Evolutionary conservation across 2,888 invertebrate genomes (phyloP), one percentile per base, ranked within the genome.

Genomic region (Phanerotoma sp.): DNA sequence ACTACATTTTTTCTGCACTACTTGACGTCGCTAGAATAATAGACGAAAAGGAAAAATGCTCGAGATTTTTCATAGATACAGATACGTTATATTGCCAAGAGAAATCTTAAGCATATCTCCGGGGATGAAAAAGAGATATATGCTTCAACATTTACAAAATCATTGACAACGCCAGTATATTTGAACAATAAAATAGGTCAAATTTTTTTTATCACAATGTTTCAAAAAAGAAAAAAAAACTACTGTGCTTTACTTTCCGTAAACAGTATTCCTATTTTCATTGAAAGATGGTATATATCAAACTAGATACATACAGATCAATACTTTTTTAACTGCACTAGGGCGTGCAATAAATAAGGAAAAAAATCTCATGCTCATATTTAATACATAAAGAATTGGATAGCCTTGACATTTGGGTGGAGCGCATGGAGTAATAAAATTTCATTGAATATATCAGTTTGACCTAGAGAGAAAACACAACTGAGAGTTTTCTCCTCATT

Each of bases 381-480:
- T 21, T 18, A 49, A 20, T 49, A 20, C 40, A 49, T 32, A 30
- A 32, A 30, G 20, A 22, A 25, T 30, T 30, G 48, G 37, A 54
- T 60, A 62, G 62, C 62, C 62, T 63, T 62, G 63, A 64, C 55
- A 63, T 63, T 67, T 62, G 50, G 60, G 28, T 54, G 37, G 54
- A 57, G 57, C 51, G 46, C 61, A 57, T 58, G 50, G 54, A 56
- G 62, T 61, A 65, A 66, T 66, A 61, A 66, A 67, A 66, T 64
- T 56, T 64, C 63, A 58, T 64, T 60, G 66, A 65, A 67, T 67
- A 25, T 25, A 64, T 62, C 61, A 62, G 65, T 64, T 66, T 66
- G 64, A 66, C 65, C 66, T 60, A 66, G 65, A 66, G 63, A 61
- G 58, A 54, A 32, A n/a, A 32, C 18, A 51, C 57, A 53, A 40